These are phyloP conservation scores for Oxyteleia sp. DNA, from an alignment of 2,888 invertebrate species.

Conservation along the genomic window DNA sequence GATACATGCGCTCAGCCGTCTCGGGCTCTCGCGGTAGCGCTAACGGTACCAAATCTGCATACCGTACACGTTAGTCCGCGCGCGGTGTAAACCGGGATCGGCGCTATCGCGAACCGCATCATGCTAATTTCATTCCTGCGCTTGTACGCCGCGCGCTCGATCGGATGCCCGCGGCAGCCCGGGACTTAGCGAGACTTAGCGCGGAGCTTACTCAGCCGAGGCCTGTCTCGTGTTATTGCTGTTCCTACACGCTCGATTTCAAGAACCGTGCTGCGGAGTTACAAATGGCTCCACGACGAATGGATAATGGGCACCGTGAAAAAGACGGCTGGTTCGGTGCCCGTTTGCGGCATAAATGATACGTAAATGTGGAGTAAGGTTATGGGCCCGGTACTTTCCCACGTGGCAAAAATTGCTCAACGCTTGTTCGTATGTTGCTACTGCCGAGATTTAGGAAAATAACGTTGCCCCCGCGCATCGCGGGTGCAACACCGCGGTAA, in stretches of 20 bases:
- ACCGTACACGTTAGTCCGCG: conserved; percentile 77
- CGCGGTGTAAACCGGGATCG: conserved; percentile 75
- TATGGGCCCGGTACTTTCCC: conserved; percentile 39
- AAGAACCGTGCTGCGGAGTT: conserved; percentile 57
- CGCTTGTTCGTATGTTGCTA: background rate
- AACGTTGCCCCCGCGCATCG: too few relatives aligned
- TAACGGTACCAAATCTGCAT: conserved; percentile 85
- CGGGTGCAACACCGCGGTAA: background rate
- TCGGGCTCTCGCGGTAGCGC: conserved; percentile 68
- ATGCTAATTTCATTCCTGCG: conserved; percentile 79
- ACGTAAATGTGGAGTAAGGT: conserved; percentile 55
- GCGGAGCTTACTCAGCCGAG: conserved; percentile 34
- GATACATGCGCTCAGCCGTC: conserved; percentile 62
- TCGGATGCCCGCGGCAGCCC: conserved; percentile 62
- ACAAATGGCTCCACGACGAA: conserved; percentile 70
- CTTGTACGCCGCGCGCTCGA: conserved; percentile 48
- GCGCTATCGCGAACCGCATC: conserved; percentile 80
- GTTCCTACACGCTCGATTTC: conserved; percentile 61
- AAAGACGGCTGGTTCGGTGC: conserved; percentile 17
- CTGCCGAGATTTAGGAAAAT: too few relatives aligned
- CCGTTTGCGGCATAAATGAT: conserved; percentile 43
- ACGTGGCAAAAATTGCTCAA: conserved; percentile 29
- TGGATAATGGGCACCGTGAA: conserved; percentile 58
- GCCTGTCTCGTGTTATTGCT: conserved; percentile 58
- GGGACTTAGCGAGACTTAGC: conserved; percentile 48